Evolutionary conservation across 2,797 vertebrate species (phyloP), one percentile per base, ranked within the genome.

Genomic region (Semotilus atromaculatus): DNA sequence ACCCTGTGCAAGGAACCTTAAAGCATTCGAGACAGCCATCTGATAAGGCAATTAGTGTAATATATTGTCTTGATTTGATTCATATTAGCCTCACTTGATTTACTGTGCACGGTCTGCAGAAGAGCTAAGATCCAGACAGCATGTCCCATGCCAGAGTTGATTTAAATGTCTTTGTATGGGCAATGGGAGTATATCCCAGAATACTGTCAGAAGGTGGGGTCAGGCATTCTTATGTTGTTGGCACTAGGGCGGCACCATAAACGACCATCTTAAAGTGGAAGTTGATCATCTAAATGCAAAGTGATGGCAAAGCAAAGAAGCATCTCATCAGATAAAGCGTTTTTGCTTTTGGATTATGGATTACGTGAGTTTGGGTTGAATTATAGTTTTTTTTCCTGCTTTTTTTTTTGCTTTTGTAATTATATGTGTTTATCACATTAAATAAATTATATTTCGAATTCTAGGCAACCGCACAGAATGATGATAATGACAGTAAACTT

Each of bases 401-500:
- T 34, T 64, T 78, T 68, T 67, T 14, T 11, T 3, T 11, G 23
- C 1, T 6, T 75, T 29, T 1, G 2, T 31, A 58, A 58, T 60
- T 40, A 4, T 82, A 45, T 45, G 38, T 45, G 43, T 70, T 71
- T 29, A 60, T 45, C 66, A 34, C 38, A 31, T 58, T 62, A 79
- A 40, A 21, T 60, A 67, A 64, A 43, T 6, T 62, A 18, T 19
- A n/a, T 70, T 26, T 26, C 11, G 4, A 29, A 45, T 73, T 48
- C 68, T 55, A 71, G 45, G 55, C 48, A 74, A 43, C 62, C 23
- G 3, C 14, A 55, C 36, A 43, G 19, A 34, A 73, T 58, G 48
- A 78, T 84, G 58, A 60, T 73, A 67, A 58, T 67, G 58, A 81
- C 85, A 81, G 74, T 91, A 90, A 87, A 95, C 93, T 93, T 95